Percentiles rank a stretch among this genome's conserved stretches.
Evolutionary conservation across 2,888 invertebrate species (phyloP).

Genomic region (Mesorhabditis sp.): DNA sequence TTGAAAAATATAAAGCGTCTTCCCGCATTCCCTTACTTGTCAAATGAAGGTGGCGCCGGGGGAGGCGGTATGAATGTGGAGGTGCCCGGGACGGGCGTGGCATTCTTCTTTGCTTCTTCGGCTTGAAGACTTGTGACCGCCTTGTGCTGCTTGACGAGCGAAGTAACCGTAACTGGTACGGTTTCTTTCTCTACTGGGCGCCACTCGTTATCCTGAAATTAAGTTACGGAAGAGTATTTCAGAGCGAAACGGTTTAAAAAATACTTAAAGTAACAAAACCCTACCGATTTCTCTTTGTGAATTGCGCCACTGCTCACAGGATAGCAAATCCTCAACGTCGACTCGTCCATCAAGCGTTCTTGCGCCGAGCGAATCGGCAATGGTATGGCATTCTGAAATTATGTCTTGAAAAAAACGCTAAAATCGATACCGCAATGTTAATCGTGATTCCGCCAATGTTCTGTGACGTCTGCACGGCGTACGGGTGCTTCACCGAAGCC

Average conservation of each 20-base stretch:
- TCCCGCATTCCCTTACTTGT: neutral
- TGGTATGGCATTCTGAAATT: conserved; percentile 12
- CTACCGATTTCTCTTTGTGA: conserved; percentile 32
- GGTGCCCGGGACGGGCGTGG: too few species aligned
- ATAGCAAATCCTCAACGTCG: conserved; percentile 31
- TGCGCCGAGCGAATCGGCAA: conserved; percentile 13
- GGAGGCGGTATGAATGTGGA: conserved; percentile 1
- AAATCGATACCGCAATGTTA: conserved; percentile 27
- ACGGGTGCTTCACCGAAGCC: conserved; percentile 24
- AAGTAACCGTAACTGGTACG: conserved; percentile 27
- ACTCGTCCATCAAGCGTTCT: conserved; percentile 14
- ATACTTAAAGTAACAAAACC: neutral
- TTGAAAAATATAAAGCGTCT: neutral
- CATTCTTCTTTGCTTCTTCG: conserved; percentile 19
- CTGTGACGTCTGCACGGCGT: conserved; percentile 19
- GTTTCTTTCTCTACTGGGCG: conserved; percentile 23
- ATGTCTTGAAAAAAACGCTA: conserved; percentile 3
- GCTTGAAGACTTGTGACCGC: conserved; percentile 33
- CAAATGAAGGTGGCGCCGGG: conserved; percentile 2
- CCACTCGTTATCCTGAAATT: conserved; percentile 16
- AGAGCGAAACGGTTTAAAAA: too few species aligned
- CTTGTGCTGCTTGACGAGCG: conserved; percentile 31
- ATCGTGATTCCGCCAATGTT: conserved; percentile 25
- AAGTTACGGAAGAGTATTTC: too few species aligned
- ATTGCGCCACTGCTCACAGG: conserved; percentile 48